These are phyloP conservation scores for Hedychridium roseum DNA, from an alignment of 2,888 invertebrate genomes.

Conservation along the genomic window DNA sequence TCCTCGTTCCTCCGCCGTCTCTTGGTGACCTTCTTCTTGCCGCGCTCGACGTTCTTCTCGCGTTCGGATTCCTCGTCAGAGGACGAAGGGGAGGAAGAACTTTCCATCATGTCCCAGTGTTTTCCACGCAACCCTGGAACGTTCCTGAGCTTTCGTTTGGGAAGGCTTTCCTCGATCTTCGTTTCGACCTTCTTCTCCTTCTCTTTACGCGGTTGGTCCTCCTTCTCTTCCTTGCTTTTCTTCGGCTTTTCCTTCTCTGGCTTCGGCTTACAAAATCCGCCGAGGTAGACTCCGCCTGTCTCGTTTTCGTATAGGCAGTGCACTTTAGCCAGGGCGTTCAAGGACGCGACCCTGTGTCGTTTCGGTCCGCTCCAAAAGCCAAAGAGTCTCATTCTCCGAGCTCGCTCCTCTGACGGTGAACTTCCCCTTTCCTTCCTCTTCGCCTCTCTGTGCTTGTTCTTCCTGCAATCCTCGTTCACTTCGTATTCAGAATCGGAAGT, in stretches of 20 bases:
- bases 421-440: slow-evolving; percentile 42
- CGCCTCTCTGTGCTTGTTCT: slow-evolving; percentile 20
- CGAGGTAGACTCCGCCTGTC: slow-evolving; percentile 74
- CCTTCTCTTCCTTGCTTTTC: slow-evolving; percentile 38
- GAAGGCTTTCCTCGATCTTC: slow-evolving; percentile 43
- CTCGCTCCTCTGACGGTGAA: slow-evolving; percentile 54
- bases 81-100: slow-evolving; percentile 66
- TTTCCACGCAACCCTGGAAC: slow-evolving; percentile 81
- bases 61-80: slow-evolving; percentile 51
- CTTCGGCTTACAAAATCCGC: slow-evolving; percentile 68
- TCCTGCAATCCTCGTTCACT: slow-evolving; percentile 25
- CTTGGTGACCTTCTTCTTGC: slow-evolving; percentile 55
- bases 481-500: slow-evolving; percentile 30
- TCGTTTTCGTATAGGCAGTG: slow-evolving; percentile 92
- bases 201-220: slow-evolving; percentile 46
- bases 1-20: slow-evolving; percentile 56
- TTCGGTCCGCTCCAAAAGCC: slow-evolving; percentile 82
- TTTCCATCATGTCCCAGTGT: slow-evolving; percentile 84
- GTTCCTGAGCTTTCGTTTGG: slow-evolving; percentile 73
- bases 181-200: slow-evolving; percentile 42
- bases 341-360: slow-evolving; percentile 84
- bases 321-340: slow-evolving; percentile 89
- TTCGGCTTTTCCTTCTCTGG: slow-evolving; percentile 56
- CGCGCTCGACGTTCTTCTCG: slow-evolving; percentile 48
- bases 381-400: slow-evolving; percentile 69